Percentiles rank a stretch among this genome's conserved stretches.
These are phyloP conservation scores for Manis pentadactyla DNA, from an alignment of 2,797 vertebrate genomes.

Conservation along the genomic window DNA sequence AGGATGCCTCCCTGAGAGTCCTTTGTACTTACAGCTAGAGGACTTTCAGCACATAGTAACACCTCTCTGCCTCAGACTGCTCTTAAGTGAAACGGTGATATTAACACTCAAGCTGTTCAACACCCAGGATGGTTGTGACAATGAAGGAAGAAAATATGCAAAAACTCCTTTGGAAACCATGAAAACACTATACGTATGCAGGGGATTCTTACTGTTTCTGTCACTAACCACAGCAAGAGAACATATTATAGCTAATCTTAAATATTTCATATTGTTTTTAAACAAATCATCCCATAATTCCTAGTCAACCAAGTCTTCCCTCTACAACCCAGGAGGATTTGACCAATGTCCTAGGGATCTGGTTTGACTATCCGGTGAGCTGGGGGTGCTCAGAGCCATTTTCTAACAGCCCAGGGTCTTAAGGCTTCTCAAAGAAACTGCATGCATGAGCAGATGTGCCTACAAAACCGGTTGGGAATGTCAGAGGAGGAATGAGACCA, in stretches of 20 bases:
- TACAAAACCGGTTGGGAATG: not conserved
- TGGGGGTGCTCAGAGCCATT: not conserved
- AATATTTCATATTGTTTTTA: not conserved
- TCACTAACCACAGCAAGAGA: not conserved
- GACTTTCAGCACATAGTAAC: not conserved
- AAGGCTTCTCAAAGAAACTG: not conserved
- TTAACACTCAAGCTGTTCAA: not conserved
- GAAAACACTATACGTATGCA: not conserved
- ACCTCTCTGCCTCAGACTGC: not conserved
- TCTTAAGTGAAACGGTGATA: not conserved
- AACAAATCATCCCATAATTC: not conserved
- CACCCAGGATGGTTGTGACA: not conserved
- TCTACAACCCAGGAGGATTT: not conserved
- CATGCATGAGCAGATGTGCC: not conserved
- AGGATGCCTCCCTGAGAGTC: not conserved
- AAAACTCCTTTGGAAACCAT: not conserved
- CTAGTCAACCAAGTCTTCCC: not conserved
- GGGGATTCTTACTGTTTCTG: not conserved
- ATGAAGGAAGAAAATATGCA: not conserved
- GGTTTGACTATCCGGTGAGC: not conserved
- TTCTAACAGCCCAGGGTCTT: not conserved
- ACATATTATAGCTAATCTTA: not conserved
- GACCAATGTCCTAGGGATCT: not conserved
- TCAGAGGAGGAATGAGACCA: not conserved
- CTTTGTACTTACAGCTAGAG: not conserved